Evolutionary conservation across 2,113 vertebrate species (phyloP), one percentile per base, ranked within the genome.

Genomic region (Scomber colias): DNA sequence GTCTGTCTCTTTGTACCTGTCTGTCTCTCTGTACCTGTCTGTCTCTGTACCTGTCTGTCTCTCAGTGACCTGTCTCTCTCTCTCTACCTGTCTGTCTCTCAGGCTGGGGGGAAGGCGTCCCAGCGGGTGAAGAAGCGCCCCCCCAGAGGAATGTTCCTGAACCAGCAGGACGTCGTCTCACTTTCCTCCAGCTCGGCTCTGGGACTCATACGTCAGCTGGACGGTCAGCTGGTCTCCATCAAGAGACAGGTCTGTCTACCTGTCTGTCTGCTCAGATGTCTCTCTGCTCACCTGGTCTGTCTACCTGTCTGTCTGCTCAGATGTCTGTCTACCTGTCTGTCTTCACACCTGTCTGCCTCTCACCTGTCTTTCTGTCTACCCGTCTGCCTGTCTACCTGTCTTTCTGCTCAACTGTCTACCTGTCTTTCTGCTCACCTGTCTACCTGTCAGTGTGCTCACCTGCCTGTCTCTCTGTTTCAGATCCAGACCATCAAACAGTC

Each of bases 401-500:
- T 55, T 30, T 61, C 55, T 44, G 10, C 3, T 16, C 5, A 77
- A n/a, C 71, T 54, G 27, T 81, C 40, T 64, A 6, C 21, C 71
- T 54, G 27, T 81, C 40, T 27, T 7, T 17, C 16, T 45, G 31
- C 31, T 35, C 31, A 35, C 31, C 31, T 56, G 7, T 60, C 24
- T 60, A 8, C 31, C 7, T 7, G 7, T 7, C 12, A 17, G 13
- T 15, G 7, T 57, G 4, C 27, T 62, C 21, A 54, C 49, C 6
- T 54, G 14, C 19, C 4, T 55, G 11, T 9, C 11, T 59, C 19
- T 66, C 9, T 62, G 21, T 55, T 82, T 21, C 91, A 99, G 98
- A 97, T 99, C 89, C 98, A 99, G 92, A 97, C 95, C 86, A 96
- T 99, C 87, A 99, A 99, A 83, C 98, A 99, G 95, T 96, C 94